phyloP scores from a whole-genome alignment of 2,888 invertebrate genomes.

The Hypselothyrea guttata region DNA sequence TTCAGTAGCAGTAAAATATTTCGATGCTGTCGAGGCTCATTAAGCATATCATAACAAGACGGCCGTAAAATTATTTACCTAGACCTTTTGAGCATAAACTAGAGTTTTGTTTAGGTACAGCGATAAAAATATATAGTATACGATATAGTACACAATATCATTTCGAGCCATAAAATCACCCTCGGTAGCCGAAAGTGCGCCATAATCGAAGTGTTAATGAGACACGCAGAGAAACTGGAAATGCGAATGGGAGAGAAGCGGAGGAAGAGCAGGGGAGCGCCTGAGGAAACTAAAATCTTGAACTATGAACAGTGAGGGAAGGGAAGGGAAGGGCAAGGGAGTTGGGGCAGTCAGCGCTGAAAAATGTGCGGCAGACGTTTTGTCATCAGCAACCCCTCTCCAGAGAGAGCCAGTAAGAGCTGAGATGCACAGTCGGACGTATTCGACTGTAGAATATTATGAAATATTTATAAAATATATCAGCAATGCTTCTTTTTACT shows the following conservation, averaged over 20 bases:
- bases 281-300: conserved; percentile 55
- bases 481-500: no score
- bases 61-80: conserved; percentile 43
- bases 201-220: conserved; percentile 71
- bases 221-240: conserved; percentile 48
- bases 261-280: no score
- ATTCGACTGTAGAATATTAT: no score
- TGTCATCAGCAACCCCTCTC: conserved; percentile 58
- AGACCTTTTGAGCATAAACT: conserved; percentile 23
- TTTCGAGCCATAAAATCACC: conserved; percentile 40
- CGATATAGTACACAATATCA: conserved; percentile 22
- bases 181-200: conserved; percentile 32
- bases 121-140: conserved; percentile 7
- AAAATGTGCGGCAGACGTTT: conserved; percentile 64
- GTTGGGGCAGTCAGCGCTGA: conserved; percentile 46
- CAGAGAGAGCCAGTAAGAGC: conserved; percentile 2
- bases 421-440: conserved; percentile 3
- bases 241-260: no score
- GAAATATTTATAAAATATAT: no score
- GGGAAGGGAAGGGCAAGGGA: conserved; percentile 1
- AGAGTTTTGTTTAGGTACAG: conserved; percentile 15
- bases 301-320: conserved; percentile 17
- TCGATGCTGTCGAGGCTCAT: conserved; percentile 50
- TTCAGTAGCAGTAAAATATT: conserved; percentile 43
- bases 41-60: conserved; percentile 62